Percentiles rank a stretch among this genome's conserved stretches.
Evolutionary conservation across 2,113 vertebrate genomes (phyloP).

Genomic region (Myiopsitta monachus): DNA sequence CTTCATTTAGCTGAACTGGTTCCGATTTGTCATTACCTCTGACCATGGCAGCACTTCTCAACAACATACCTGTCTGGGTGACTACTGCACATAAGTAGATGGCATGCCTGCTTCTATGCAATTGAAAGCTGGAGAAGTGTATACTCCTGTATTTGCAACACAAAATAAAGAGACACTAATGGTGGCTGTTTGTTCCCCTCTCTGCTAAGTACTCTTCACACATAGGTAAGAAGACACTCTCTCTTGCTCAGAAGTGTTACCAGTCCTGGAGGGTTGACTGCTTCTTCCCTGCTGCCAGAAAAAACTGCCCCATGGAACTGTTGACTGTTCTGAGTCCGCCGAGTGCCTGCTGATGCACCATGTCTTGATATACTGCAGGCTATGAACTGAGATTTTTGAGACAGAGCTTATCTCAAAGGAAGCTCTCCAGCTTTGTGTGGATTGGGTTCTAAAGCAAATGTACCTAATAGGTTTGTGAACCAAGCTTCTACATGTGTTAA

Average conservation of each 20-base stretch:
- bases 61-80: neutral
- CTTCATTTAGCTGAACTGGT: neutral
- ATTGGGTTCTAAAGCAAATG: neutral
- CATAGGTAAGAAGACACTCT: neutral
- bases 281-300: neutral
- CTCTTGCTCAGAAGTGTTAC: neutral
- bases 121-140: slow-evolving; percentile 57
- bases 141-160: slow-evolving; percentile 59
- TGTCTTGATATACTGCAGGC: neutral
- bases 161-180: slow-evolving; percentile 67
- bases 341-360: neutral
- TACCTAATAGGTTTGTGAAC: neutral
- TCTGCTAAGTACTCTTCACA: neutral
- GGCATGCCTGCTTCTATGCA: slow-evolving; percentile 68
- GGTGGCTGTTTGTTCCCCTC: neutral
- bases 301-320: neutral
- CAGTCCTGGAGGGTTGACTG: neutral
- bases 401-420: neutral
- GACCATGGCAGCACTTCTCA: neutral
- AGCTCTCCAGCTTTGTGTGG: neutral
- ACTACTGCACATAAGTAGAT: neutral
- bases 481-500: neutral
- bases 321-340: neutral
- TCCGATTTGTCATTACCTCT: neutral
- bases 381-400: neutral